Percentiles rank a stretch among this genome's conserved stretches.
phyloP scores from a whole-genome alignment of 2,113 vertebrate species.

The Datnioides undecimradiatus region DNA sequence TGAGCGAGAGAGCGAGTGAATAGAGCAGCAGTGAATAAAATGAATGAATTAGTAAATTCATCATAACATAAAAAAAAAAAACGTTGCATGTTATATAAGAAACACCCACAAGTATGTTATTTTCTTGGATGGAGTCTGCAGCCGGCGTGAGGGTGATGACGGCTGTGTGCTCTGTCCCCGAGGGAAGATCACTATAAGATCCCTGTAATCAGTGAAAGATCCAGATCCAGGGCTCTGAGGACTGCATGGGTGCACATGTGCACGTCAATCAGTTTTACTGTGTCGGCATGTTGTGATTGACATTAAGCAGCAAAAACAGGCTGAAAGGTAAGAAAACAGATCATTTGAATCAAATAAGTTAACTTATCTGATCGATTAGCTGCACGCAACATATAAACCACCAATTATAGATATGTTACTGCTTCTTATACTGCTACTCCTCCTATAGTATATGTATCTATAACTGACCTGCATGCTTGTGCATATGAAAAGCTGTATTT shows the following conservation, averaged over 20 bases:
- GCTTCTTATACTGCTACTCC: not conserved
- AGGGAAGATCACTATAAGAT: not conserved
- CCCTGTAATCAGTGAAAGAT: not conserved
- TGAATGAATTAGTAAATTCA: conserved; percentile 29
- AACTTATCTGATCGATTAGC: no score
- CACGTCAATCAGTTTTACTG: no score
- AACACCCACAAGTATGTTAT: conserved; percentile 39
- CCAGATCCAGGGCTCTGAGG: not conserved
- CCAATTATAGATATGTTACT: no score
- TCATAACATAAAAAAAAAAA: not conserved
- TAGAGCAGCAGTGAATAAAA: not conserved
- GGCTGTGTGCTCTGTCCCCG: not conserved
- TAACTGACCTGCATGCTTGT: no score
- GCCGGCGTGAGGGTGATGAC: not conserved
- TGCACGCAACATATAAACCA: no score
- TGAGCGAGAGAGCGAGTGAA: not conserved
- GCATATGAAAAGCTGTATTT: no score
- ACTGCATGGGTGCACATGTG: no score
- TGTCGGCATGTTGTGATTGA: no score
- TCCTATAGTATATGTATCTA: no score
- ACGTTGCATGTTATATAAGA: conserved; percentile 27
- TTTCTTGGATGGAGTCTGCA: not conserved
- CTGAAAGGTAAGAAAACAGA: no score
- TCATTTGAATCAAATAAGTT: no score
- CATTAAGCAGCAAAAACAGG: no score